These are phyloP conservation scores for Hirtodrosophila cameraria DNA, from an alignment of 2,888 invertebrate species.

Conservation along the genomic window DNA sequence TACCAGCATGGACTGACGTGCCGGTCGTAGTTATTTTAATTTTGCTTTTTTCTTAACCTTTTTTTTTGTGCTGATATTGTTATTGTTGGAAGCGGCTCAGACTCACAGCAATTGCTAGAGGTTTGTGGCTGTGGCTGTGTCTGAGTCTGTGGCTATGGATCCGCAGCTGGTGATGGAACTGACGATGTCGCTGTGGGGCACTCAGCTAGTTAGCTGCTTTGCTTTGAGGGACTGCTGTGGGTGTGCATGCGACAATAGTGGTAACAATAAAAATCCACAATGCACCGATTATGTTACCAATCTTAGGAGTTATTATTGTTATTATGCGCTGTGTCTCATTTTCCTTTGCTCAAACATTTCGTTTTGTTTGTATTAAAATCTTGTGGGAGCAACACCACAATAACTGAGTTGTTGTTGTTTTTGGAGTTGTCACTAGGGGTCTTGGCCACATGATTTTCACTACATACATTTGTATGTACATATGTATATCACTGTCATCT, in stretches of 20 bases:
- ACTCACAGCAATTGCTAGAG: conserved; percentile 29
- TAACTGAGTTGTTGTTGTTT: not conserved
- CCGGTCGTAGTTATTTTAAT: conserved; percentile 52
- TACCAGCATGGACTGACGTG: conserved; percentile 42
- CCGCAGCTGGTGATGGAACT: conserved; percentile 18
- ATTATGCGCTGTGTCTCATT: conserved; percentile 15
- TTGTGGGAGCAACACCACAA: conserved; percentile 29
- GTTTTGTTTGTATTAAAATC: conserved; percentile 31
- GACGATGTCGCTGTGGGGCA: conserved; percentile 18
- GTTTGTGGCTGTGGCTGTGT: conserved; percentile 7
- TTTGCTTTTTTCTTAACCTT: conserved; percentile 29
- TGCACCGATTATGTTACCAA: conserved; percentile 75
- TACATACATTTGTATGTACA: no score
- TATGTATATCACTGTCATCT: conserved; percentile 30
- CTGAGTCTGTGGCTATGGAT: no score
- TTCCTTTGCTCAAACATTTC: conserved; percentile 11
- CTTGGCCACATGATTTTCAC: conserved; percentile 35
- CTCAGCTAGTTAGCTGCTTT: conserved; percentile 26
- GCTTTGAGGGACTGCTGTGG: conserved; percentile 56
- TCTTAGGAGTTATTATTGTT: conserved; percentile 62
- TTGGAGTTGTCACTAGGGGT: conserved; percentile 11
- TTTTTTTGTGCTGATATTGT: conserved; percentile 27
- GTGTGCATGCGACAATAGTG: conserved; percentile 36
- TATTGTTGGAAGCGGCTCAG: conserved; percentile 37
- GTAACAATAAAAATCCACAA: conserved; percentile 61